These are phyloP conservation scores for Drosophila subsilvestris DNA, from an alignment of 2,888 invertebrate species.

Conservation along the genomic window DNA sequence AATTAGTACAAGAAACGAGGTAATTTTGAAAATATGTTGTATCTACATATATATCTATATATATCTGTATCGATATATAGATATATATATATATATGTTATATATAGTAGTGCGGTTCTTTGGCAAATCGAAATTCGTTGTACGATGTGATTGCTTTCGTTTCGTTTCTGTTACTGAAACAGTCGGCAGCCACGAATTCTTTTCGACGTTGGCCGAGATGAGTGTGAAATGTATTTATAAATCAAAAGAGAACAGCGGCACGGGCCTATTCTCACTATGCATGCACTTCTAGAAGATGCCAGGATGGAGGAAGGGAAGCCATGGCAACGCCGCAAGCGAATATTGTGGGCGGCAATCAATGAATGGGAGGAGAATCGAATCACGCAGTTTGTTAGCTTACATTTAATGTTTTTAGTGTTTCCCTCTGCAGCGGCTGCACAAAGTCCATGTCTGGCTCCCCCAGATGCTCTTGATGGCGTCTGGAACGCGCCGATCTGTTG, in stretches of 20 bases:
- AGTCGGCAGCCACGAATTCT: slow-evolving; percentile 14
- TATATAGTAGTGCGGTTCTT: not conserved
- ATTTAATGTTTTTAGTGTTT: slow-evolving; percentile 85
- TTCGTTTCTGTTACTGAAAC: slow-evolving; percentile 67
- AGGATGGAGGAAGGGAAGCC: not conserved
- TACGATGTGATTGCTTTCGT: slow-evolving; percentile 54
- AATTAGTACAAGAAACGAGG: slow-evolving; percentile 44
- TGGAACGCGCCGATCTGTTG: slow-evolving; percentile 28
- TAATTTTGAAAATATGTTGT: slow-evolving; percentile 55
- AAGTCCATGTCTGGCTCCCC: slow-evolving; percentile 83
- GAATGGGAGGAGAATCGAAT: not conserved
- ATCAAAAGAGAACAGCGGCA: slow-evolving; percentile 43
- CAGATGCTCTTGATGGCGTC: slow-evolving; percentile 61
- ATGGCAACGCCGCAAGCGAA: slow-evolving; percentile 16
- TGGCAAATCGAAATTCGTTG: slow-evolving; percentile 21
- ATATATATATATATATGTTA: slow-evolving; percentile 15
- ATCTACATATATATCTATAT: slow-evolving; percentile 25
- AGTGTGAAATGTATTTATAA: slow-evolving; percentile 69
- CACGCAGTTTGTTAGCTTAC: slow-evolving; percentile 68
- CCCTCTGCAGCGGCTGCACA: slow-evolving; percentile 87
- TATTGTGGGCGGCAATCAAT: not conserved
- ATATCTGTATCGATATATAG: slow-evolving; percentile 9
- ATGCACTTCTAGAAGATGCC: slow-evolving; percentile 8
- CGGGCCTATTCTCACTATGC: not conserved
- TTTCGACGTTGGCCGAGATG: slow-evolving; percentile 35